phyloP scores from a whole-genome alignment of 2,888 invertebrate genomes.

The Sialis fuliginosa region DNA sequence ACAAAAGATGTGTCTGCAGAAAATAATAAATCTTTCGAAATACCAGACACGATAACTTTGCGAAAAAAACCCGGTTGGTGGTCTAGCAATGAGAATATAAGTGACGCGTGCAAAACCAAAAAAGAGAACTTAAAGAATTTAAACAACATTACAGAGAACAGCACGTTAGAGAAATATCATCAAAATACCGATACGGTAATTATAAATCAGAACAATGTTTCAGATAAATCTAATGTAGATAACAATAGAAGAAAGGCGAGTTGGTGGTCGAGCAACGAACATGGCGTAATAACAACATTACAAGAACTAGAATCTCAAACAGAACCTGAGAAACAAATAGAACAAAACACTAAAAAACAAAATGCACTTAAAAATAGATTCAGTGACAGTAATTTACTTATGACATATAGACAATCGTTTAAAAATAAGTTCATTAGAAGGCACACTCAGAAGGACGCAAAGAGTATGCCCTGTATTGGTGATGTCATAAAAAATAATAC shows the following conservation, averaged over 20 bases:
- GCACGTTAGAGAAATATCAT: no score
- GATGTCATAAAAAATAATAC: neutral
- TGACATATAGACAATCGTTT: slow-evolving; percentile 1
- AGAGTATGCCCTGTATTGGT: neutral
- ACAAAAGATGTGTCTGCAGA: no score
- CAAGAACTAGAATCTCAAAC: neutral
- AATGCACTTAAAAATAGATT: neutral
- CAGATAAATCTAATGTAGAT: no score
- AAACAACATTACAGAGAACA: no score
- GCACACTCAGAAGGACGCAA: neutral
- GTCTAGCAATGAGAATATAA: no score
- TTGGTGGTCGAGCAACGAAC: neutral
- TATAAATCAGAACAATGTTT: no score
- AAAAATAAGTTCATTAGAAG: neutral
- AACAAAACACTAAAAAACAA: neutral
- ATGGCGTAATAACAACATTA: neutral
- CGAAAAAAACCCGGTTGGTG: no score
- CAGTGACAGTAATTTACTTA: slow-evolving; percentile 1
- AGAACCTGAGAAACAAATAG: neutral
- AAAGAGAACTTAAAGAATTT: no score
- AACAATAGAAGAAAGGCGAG: neutral
- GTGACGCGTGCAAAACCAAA: no score
- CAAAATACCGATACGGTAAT: no score
- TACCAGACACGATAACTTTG: no score
- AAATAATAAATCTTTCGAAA: no score